Base-by-base conservation (phyloP, 2,888 invertebrate genomes). In the Tyria jacobaeae region DNA sequence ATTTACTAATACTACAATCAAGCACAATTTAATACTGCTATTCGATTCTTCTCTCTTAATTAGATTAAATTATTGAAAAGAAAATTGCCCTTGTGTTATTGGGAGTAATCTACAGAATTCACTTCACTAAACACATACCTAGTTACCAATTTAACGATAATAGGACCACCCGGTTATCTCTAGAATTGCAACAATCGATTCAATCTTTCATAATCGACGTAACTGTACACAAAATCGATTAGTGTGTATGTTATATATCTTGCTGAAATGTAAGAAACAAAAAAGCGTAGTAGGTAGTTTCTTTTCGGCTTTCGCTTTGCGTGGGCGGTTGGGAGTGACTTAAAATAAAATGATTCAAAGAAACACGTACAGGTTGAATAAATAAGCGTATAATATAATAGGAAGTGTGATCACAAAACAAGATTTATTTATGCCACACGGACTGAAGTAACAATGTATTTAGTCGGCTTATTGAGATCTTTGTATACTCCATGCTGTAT, bases 281-380 rank as follows among this genome's bases (percentile, higher is more conserved):
- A 84, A 81, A 83, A 72, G 76, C 82, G 78, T 51, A 51, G 34
- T 51, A 81, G 70, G 75, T 78, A 77, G 75, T 80, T 85, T 79
- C 73, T 71, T 80, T 80, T 78, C 68, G 63, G 73, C 83, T 84
- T 84, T 85, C 81, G 79, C 73, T 75, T 63, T 56, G 73, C 74
- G 85, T 85, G 76, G 85, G 84, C 66, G 50, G 86, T 75, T 83
- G 80, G 84, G 87, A 81, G 84, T 82, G 78, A 82, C 86, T 76
- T 61, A 73, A 75, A 73, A 81, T 82, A 73, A 86, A 88, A 86
- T 88, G 85, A 86, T 82, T 83, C 85, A 82, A 78, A 85, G 83
- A 86, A 85, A 87, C 86, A 88, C 74, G 85, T 88, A 88, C 92
- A 91, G 90, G 90, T 92, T 89, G 89, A 83, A 84, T 84, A 85